Percentiles rank a stretch among this genome's conserved stretches.
Evolutionary conservation across 1,140 invertebrate genomes (phyloP).

Genomic region (Portunus trituberculatus): DNA sequence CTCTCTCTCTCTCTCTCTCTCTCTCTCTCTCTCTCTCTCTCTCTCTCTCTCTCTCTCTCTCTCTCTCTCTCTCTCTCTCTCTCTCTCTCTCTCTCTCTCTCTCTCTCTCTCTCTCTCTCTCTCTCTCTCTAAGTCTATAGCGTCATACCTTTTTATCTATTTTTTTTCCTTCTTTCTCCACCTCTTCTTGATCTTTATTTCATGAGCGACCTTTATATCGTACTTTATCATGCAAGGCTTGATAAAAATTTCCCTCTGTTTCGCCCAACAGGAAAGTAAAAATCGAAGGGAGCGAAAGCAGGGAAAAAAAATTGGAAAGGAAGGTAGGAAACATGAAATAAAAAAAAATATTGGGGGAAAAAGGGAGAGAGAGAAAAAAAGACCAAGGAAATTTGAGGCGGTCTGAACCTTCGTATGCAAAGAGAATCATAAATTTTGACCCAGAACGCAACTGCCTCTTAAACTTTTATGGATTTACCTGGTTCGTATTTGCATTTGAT

Average conservation of each 20-base stretch:
- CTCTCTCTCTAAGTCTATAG: neutral
- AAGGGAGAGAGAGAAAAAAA: neutral
- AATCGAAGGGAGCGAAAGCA: too few relatives aligned
- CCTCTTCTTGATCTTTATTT: neutral
- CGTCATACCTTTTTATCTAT: neutral
- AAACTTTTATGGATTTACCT: neutral
- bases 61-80: too few relatives aligned
- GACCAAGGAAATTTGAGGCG: neutral
- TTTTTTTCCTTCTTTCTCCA: neutral
- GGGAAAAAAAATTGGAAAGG: too few relatives aligned
- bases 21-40: too few relatives aligned
- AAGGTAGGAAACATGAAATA: too few relatives aligned
- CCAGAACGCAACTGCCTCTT: constrained; percentile 6
- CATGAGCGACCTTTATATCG: neutral
- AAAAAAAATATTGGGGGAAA: neutral
- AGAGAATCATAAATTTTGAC: neutral
- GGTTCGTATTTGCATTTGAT: neutral
- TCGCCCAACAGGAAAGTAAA: neutral
- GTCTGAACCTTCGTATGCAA: neutral
- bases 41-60: too few relatives aligned
- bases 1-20: too few relatives aligned
- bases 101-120: too few relatives aligned
- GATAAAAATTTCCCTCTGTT: neutral
- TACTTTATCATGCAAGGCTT: neutral
- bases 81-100: too few relatives aligned